Conservation (phyloP, 53 echinoderm and acorn worm genomes). For the Zoroaster sp. region DNA sequence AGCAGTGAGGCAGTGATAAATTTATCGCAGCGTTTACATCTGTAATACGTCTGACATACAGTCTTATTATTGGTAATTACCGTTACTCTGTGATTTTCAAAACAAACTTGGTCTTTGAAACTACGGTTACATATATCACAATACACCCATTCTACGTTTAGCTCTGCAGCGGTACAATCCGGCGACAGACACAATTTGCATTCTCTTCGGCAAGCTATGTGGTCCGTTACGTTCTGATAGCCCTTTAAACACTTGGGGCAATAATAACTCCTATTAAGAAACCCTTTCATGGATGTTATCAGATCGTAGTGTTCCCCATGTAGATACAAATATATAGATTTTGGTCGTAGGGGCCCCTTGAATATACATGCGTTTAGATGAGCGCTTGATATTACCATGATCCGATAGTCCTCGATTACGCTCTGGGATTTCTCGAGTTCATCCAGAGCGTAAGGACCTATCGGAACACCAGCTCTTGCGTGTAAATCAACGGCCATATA, state of each 20-base stretch:
- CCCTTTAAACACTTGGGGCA: constrained; percentile 40
- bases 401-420: constrained; percentile 10
- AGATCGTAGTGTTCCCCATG: constrained; percentile 49
- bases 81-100: background rate
- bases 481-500: constrained; percentile 44
- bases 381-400: constrained; percentile 43
- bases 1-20: too few species aligned
- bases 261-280: constrained; percentile 46
- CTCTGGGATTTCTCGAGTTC: constrained; percentile 46
- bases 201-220: constrained; percentile 29
- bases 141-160: background rate
- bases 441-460: constrained; percentile 50
- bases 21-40: too few species aligned
- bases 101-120: constrained; percentile 54
- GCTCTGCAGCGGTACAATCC: constrained; percentile 28
- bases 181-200: constrained; percentile 22
- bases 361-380: constrained; percentile 18
- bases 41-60: background rate
- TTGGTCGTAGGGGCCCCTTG: constrained; percentile 10
- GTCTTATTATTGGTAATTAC: background rate
- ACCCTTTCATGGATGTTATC: constrained; percentile 39
- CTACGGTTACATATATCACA: background rate
- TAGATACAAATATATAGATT: constrained; percentile 29
- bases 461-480: constrained; percentile 35
- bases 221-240: constrained; percentile 17